A percentile compares a stretch with the other conserved stretches of the same genome.
Evolutionary conservation across 2,797 vertebrate genomes (phyloP).

Genomic region (Pantherophis vulpinus): DNA sequence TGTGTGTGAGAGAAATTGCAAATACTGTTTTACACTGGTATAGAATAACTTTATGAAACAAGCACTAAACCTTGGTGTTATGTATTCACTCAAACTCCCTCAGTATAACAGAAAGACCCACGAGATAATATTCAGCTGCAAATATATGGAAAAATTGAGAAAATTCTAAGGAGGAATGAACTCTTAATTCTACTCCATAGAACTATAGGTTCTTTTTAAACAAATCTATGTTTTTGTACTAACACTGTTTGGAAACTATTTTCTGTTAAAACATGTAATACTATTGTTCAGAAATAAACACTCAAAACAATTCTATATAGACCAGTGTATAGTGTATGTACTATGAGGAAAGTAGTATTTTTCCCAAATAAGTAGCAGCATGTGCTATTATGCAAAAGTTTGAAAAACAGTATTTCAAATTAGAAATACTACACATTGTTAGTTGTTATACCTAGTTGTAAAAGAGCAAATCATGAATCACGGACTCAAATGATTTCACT

Average conservation of each 20-base stretch:
- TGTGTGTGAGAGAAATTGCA: neutral
- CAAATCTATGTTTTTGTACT: neutral
- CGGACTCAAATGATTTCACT: neutral
- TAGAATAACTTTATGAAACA: neutral
- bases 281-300: neutral
- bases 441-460: neutral
- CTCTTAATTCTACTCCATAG: neutral
- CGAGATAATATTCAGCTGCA: neutral
- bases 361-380: neutral
- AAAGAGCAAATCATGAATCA: neutral
- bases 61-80: neutral
- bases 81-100: neutral
- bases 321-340: neutral
- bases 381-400: neutral
- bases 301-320: neutral
- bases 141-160: neutral
- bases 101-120: neutral
- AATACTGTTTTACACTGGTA: neutral
- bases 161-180: neutral
- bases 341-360: neutral
- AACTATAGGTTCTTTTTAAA: neutral
- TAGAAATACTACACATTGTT: neutral
- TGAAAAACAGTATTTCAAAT: neutral
- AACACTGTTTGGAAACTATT: neutral
- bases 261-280: neutral